phyloP scores from a whole-genome alignment of 2,888 invertebrate genomes.

The Lithophane socia region DNA sequence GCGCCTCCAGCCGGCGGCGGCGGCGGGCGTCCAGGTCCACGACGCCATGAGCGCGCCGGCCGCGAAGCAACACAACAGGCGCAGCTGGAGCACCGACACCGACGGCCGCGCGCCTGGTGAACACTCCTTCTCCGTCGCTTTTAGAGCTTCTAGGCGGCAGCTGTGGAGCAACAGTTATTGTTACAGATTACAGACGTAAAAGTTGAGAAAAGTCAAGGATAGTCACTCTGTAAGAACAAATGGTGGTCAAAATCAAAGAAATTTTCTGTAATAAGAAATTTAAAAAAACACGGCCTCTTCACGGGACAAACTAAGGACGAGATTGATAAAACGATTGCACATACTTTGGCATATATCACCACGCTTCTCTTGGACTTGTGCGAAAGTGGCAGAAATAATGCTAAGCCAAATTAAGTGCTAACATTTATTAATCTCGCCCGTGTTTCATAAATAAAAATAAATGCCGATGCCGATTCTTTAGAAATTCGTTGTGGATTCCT shows the following conservation, averaged over 20 bases:
- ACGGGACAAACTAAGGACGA: background rate
- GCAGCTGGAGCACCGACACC: conserved; percentile 95
- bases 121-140: conserved; percentile 86
- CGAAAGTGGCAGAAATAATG: background rate
- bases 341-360: no score
- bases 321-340: background rate
- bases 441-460: no score
- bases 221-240: background rate
- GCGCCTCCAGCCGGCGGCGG: conserved; percentile 96
- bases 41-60: conserved; percentile 97
- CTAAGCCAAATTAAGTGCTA: background rate
- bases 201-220: background rate
- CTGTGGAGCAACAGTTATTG: conserved; percentile 63
- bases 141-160: conserved; percentile 81
- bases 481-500: background rate
- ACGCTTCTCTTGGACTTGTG: background rate
- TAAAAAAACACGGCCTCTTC: background rate
- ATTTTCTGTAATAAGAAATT: background rate
- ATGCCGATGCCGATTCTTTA: background rate
- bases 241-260: background rate
- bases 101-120: conserved; percentile 94
- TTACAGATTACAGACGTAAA: background rate
- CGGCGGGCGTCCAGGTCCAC: conserved; percentile 98
- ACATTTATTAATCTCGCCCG: background rate
- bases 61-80: conserved; percentile 95